Evolutionary conservation across 2,113 vertebrate genomes (phyloP).

Genomic region (Megaceryle torquata): DNA sequence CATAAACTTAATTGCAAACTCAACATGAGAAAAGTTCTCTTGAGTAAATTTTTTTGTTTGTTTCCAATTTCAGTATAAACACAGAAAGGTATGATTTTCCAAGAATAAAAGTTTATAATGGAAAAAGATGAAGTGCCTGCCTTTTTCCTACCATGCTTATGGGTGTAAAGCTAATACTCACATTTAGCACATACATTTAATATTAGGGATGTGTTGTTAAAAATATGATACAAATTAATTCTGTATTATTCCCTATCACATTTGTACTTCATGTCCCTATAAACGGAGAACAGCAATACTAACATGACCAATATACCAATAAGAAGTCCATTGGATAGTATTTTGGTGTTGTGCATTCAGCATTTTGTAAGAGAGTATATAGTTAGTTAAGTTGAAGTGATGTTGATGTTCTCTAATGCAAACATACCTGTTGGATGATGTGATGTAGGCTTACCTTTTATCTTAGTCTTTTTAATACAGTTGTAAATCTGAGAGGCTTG

Average conservation of each 20-base stretch:
- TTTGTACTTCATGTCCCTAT: background rate
- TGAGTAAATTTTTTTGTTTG: background rate
- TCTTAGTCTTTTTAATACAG: background rate
- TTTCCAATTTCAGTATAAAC: background rate
- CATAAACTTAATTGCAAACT: background rate
- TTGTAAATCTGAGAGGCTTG: background rate
- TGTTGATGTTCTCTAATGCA: background rate
- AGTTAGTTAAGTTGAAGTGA: background rate
- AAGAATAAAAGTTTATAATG: background rate
- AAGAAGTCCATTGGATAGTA: background rate
- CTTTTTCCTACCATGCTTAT: background rate
- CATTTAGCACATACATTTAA: background rate
- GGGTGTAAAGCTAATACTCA: background rate
- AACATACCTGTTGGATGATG: background rate
- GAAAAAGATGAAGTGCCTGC: background rate
- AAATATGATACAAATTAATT: background rate
- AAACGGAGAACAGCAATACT: background rate
- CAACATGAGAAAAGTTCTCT: background rate
- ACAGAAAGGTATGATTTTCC: background rate
- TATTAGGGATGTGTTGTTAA: background rate
- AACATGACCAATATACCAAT: background rate
- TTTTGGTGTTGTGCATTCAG: background rate
- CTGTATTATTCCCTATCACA: background rate
- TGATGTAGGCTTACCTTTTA: background rate
- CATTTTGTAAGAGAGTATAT: background rate